Evolutionary conservation across 2,113 vertebrate species (phyloP).

Genomic region (Vireo altiloquus): DNA sequence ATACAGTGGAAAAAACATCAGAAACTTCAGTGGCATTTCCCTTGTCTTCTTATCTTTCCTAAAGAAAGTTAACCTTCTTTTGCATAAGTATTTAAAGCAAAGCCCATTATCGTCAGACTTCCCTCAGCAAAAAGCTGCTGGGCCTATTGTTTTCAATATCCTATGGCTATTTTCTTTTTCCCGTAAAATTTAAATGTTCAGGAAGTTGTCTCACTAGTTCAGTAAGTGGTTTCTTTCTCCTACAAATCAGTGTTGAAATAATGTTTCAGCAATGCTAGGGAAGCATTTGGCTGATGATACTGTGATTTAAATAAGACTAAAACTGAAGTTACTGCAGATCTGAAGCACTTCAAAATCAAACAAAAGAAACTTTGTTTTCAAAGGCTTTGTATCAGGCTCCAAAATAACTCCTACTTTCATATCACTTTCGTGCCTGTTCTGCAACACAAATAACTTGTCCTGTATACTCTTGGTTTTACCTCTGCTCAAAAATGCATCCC

Average conservation of each 20-base stretch:
- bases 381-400: not conserved
- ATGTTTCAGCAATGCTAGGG: not conserved
- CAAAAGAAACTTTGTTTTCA: not conserved
- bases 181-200: conserved; percentile 26
- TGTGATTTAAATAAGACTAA: not conserved
- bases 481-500: not conserved
- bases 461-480: not conserved
- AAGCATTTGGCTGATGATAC: not conserved
- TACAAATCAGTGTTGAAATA: not conserved
- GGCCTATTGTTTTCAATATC: conserved; percentile 47
- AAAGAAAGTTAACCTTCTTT: not conserved
- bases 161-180: conserved; percentile 35
- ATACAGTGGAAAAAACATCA: not conserved
- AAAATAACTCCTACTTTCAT: not conserved
- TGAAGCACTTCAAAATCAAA: not conserved
- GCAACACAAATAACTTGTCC: not conserved
- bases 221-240: not conserved
- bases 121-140: not conserved
- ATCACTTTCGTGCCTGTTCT: not conserved
- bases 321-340: not conserved
- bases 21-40: not conserved
- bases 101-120: conserved; percentile 1
- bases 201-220: conserved; percentile 1
- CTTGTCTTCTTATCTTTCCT: not conserved
- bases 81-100: conserved; percentile 17